phyloP scores from a whole-genome alignment of 1,140 invertebrate species.

The Drosophila arawakana region DNA sequence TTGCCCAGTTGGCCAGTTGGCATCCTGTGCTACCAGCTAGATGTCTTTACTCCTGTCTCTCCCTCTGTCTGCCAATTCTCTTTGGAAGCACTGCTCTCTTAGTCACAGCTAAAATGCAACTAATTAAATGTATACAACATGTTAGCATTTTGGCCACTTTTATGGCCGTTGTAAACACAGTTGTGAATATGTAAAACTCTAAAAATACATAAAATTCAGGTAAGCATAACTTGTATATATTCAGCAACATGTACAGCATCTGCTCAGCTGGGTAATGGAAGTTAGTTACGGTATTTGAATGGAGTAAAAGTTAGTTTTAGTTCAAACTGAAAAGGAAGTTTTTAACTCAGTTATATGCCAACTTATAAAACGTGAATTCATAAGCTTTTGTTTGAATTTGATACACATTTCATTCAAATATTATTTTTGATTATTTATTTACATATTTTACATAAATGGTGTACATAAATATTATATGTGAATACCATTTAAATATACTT shows the following conservation, averaged over 20 bases:
- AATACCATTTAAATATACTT: too few relatives aligned
- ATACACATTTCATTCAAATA: too few relatives aligned
- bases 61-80: too few relatives aligned
- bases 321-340: too few relatives aligned
- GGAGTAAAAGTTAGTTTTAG: too few relatives aligned
- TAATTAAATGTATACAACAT: conserved; percentile 45
- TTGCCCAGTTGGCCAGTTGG: background rate
- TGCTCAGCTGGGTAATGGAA: background rate
- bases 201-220: background rate
- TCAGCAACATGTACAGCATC: background rate
- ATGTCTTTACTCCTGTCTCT: background rate
- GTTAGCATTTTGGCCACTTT: conserved; percentile 38
- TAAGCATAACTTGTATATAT: background rate
- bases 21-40: background rate
- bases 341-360: too few relatives aligned
- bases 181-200: background rate
- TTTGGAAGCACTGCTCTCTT: background rate
- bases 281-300: too few relatives aligned
- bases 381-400: too few relatives aligned
- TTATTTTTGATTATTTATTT: too few relatives aligned
- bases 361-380: too few relatives aligned
- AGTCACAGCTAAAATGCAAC: conserved; percentile 31
- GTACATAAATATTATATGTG: too few relatives aligned
- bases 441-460: too few relatives aligned
- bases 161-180: conserved; percentile 29